Percentiles rank a stretch among this genome's conserved stretches.
phyloP scores from a whole-genome alignment of 2,113 vertebrate species.

The Syngnathoides biaculeatus region DNA sequence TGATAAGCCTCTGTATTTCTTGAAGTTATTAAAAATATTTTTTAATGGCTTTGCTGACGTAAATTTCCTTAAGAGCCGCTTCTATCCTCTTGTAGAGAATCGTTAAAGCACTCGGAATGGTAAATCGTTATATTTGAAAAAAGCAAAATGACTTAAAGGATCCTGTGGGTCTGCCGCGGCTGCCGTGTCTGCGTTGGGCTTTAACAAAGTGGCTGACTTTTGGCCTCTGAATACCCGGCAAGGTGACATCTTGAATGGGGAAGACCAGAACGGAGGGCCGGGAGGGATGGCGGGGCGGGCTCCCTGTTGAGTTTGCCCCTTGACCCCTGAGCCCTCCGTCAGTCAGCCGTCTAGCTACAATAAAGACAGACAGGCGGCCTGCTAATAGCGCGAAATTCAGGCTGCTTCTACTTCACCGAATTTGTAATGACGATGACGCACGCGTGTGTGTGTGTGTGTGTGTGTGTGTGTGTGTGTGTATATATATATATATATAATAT shows the following conservation, averaged over 20 bases:
- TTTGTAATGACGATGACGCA: conserved; percentile 3
- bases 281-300: conserved; percentile 33
- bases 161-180: conserved; percentile 27
- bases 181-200: conserved; percentile 50
- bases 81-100: neutral
- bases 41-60: no score
- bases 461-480: conserved; percentile 43
- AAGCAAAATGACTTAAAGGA: neutral
- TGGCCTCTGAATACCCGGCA: conserved; percentile 31
- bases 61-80: no score
- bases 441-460: conserved; percentile 9
- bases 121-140: neutral
- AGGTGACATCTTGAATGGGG: conserved; percentile 33
- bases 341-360: conserved; percentile 49
- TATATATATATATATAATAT: neutral
- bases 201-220: conserved; percentile 61
- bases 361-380: conserved; percentile 23
- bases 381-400: conserved; percentile 3
- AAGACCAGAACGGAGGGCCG: neutral
- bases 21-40: no score
- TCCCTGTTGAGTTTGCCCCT: conserved; percentile 62
- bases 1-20: no score
- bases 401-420: neutral
- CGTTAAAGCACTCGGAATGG: neutral
- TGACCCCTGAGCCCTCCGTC: conserved; percentile 61